Base-by-base conservation (phyloP, 2,888 invertebrate species). In the Tiliacea citrago region DNA sequence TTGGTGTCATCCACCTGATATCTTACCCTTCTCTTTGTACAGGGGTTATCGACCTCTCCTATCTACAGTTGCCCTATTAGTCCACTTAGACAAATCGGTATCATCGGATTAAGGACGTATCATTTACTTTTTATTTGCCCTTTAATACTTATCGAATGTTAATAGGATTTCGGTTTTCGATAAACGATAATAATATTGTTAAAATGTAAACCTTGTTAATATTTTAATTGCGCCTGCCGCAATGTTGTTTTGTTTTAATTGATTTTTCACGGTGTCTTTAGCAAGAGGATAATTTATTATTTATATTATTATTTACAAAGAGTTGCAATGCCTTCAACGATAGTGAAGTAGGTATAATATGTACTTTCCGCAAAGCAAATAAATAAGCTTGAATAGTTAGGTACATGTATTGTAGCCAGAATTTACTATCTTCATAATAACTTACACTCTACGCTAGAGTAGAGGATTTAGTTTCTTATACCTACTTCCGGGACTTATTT, bases 41-140 rank as follows among this genome's bases (percentile, higher is more conserved):
- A 87, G 83, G 85, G 94, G 91, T 93, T 92, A 88, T 88, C 90
- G 90, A 93, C 93, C 94, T 90, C 84, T 47, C 83, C 92, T 94
- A 94, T 95, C 94, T 92, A 84, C 91, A 89, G 89, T 85, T 91
- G 91, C 79, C 90, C 90, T 91, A 91, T 87, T 92, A 91, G 86
- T 91, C 90, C 88, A 92, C 89, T 89, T 91, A 88, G 83, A 81
- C 74, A 73, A 79, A 83, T 84, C 79, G 76, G 77, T 77, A 86
- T 86, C 82, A 83, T 80, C 75, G 71, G 73, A 81, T 80, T 86
- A 85, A 79, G 77, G 7, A 61, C 63, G 18, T 81, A 60, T 65
- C 39, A 58, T 53, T 67, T 47, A 73, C 21, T 81, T 73, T 77
- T 73, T 79, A 75, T 73, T 74, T 73, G 57, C 47, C 67, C 55